phyloP scores from a whole-genome alignment of 2,797 vertebrate species.

The Darevskia nairensis region DNA sequence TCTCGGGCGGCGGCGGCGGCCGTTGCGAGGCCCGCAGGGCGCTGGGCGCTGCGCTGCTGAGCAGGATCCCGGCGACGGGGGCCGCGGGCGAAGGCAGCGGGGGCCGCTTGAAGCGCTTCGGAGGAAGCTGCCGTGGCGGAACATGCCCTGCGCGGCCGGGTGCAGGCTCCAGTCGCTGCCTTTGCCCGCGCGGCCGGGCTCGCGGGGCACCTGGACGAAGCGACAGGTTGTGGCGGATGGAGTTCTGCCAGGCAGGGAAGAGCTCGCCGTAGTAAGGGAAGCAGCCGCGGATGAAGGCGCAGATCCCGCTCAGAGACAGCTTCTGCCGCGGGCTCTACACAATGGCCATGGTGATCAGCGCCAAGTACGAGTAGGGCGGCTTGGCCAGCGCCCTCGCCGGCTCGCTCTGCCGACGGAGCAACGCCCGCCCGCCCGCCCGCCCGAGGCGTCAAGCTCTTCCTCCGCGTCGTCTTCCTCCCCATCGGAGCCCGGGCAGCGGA shows the following conservation, averaged over 20 bases:
- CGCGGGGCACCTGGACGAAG: constrained; percentile 90
- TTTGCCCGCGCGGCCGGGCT: constrained; percentile 91
- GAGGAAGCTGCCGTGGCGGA: constrained; percentile 92
- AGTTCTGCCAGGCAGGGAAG: constrained; percentile 95
- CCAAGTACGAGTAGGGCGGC: constrained; percentile 93
- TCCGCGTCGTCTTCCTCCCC: constrained; percentile 72
- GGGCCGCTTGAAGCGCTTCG: constrained; percentile 90
- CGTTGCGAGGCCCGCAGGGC: constrained; percentile 32
- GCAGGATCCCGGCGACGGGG: constrained; percentile 68
- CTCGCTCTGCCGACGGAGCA: constrained; percentile 17
- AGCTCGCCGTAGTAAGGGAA: constrained; percentile 90
- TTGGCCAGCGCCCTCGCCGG: constrained; percentile 79
- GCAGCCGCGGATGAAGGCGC: constrained; percentile 92
- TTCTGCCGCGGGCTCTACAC: constrained; percentile 89
- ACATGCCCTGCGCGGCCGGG: constrained; percentile 93
- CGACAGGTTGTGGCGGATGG: constrained; percentile 94
- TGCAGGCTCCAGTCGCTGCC: constrained; percentile 93
- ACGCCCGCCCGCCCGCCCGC: constrained; percentile 51
- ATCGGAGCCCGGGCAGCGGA: constrained; percentile 23
- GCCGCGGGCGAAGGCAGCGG: constrained; percentile 64
- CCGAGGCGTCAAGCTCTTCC: constrained; percentile 67
- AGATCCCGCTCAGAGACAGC: constrained; percentile 90
- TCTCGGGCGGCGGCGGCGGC: constrained; percentile 52
- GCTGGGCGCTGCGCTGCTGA: too few relatives aligned
- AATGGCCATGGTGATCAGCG: constrained; percentile 94